Base-by-base conservation (phyloP, 2,113 vertebrate species). In the Callaeas wilsoni region DNA sequence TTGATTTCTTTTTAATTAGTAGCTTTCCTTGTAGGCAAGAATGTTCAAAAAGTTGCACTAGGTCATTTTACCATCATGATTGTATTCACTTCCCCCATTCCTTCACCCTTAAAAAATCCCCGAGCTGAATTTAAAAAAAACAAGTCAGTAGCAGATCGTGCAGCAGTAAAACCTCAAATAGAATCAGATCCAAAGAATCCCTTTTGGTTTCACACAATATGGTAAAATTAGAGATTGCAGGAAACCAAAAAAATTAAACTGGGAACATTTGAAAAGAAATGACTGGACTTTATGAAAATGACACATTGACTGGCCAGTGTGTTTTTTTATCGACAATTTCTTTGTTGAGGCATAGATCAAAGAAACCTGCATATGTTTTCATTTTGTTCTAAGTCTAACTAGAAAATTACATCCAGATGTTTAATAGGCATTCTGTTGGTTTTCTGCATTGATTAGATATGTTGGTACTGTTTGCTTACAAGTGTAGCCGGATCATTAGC, bases 321-420 rank as follows among this genome's bases (percentile, higher is more conserved):
- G 86, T 55, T 97, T 97, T 96, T 98, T 97, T 95, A 98, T 98
- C 96, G 57, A 97, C 98, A 96, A 92, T 98, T 98, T 98, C 98
- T 98, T 98, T 98, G 98, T 98, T 98, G 97, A 97, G 93, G 96
- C 56, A 41, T 86, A 98, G 97, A 98, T 98, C 98, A 98, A 98
- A 98, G 97, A 97, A 97, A 96, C 94, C 86, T 97, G 92, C 98
- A 97, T 98, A 96, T 98, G 98, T 98, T 98, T 98, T 98, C 97
- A 57, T 98, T 98, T 98, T 98, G 98, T 98, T 98, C 96, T 97
- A 98, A 98, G 97, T 97, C 97, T 98, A 98, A 98, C 97, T 97
- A 97, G 97, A 98, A 98, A 98, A 98, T 98, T 98, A 96, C 97
- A 98, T 98, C 98, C 98, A 98, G 98, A 98, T 98, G 98, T 98